Conservation (phyloP, 2,797 vertebrate genomes). For the Moxostoma hubbsi region DNA sequence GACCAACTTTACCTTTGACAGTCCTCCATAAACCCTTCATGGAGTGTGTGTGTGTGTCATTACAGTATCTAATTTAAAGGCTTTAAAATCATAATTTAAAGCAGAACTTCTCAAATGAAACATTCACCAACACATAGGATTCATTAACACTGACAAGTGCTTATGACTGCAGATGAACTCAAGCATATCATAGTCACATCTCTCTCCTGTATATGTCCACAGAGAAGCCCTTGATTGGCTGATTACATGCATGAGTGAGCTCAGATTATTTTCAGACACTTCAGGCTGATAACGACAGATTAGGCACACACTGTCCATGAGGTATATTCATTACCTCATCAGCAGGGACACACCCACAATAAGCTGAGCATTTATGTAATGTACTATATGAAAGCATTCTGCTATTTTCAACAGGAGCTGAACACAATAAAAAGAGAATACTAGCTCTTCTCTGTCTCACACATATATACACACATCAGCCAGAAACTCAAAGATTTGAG, state of each 20-base stretch:
- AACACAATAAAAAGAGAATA: background rate
- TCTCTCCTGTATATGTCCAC: conserved; percentile 14
- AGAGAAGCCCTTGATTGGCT: conserved; percentile 26
- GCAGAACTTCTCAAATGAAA: conserved; percentile 34
- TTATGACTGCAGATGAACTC: conserved; percentile 22
- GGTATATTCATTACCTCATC: conserved; percentile 33
- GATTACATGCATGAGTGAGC: conserved; percentile 45
- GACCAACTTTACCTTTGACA: too few relatives aligned
- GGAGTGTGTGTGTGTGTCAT: conserved; percentile 1
- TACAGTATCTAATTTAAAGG: conserved; percentile 27
- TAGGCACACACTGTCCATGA: conserved; percentile 41
- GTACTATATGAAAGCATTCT: conserved; percentile 31
- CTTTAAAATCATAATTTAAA: conserved; percentile 20
- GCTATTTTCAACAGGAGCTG: conserved; percentile 14
- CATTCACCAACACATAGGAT: conserved; percentile 38
- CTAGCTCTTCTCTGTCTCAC: background rate
- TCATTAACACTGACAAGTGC: conserved; percentile 36
- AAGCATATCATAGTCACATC: background rate
- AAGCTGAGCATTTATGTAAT: conserved; percentile 31
- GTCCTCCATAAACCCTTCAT: too few relatives aligned
- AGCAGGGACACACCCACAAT: conserved; percentile 13
- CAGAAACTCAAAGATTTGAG: background rate
- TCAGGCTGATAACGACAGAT: conserved; percentile 42
- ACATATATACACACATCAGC: background rate
- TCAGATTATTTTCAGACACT: conserved; percentile 38